Evolutionary conservation across 1,140 invertebrate species (phyloP), one percentile per base, ranked within the genome.

Genomic region (Platyscapa corneri): DNA sequence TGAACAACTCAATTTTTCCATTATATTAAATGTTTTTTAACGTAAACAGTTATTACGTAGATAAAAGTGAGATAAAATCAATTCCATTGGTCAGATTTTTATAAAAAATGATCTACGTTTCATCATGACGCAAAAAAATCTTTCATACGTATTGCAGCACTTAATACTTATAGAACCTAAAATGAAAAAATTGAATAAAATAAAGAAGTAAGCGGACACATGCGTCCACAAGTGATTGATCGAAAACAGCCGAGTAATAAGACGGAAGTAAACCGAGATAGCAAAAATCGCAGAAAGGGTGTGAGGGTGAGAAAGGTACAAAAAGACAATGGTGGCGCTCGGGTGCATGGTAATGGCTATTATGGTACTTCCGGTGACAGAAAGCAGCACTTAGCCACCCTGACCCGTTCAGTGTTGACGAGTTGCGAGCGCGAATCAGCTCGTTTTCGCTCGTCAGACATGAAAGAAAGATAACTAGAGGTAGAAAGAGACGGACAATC

Each of bases 291-390:
- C 60, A 34, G 39, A 32, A 37, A 53, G 65, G 39, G 53, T 23
- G 32, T 27, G 75, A 32, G 60, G 18, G 83, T 23, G 75, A 42
- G 56, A 23, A 72, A 74, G 75, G 32, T 18, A 12, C 46, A 49
- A 53, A 46, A 53, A 79, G 77, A 83, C 82, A 84, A 79, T 81
- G 32, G 76, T 79, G 32, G 60, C 79, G 80, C 46, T 42, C 23
- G 32, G 81, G 56, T 49, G 76, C 75, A 64, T n/a, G n/a, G 49
- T 90, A 67, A 64, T 42, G 32, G 64, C 90, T 89, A 91, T 91
- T 91, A 91, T 82, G 79, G 86, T 27, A 79, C 88, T 89, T 91
- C 91, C 91, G 90, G 89, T 90, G 89, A 91, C 90, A 91, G 88
- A 90, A 91, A 90, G 90, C 88, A 91, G 91, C 91, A 91, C 91